Evolutionary conservation across 2,797 vertebrate species (phyloP).

Genomic region (Pelobates cultripes): DNA sequence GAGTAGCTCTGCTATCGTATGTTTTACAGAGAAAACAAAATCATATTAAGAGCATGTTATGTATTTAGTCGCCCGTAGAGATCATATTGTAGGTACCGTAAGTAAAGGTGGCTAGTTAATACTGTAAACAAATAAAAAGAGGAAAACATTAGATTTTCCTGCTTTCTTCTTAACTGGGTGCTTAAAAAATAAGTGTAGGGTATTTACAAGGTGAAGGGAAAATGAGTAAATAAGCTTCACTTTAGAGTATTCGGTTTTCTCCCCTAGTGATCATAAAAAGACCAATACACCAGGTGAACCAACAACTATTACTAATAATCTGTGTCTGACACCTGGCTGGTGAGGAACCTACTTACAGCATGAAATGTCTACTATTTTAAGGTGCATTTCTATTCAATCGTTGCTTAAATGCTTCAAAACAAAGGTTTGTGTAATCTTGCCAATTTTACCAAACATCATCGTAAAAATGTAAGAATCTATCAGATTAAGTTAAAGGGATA

Average conservation of each 20-base stretch:
- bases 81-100: background rate
- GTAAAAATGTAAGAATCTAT: no score
- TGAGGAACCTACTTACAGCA: background rate
- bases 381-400: background rate
- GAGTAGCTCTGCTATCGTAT: conserved; percentile 78
- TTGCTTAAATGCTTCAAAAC: background rate
- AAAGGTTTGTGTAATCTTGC: background rate
- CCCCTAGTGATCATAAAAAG: background rate
- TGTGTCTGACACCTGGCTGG: background rate
- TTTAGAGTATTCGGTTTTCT: background rate
- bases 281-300: background rate
- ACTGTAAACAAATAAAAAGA: conserved; percentile 4
- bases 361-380: background rate
- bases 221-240: background rate
- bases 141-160: background rate
- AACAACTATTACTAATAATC: background rate
- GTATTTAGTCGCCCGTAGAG: background rate
- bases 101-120: background rate
- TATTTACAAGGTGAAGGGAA: background rate
- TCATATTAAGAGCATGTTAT: background rate
- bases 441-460: no score
- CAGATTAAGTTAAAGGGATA: no score
- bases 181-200: no score
- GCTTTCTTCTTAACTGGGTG: background rate
- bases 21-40: background rate